Conservation (phyloP, 2,888 invertebrate genomes). For the Erebia aethiops region DNA sequence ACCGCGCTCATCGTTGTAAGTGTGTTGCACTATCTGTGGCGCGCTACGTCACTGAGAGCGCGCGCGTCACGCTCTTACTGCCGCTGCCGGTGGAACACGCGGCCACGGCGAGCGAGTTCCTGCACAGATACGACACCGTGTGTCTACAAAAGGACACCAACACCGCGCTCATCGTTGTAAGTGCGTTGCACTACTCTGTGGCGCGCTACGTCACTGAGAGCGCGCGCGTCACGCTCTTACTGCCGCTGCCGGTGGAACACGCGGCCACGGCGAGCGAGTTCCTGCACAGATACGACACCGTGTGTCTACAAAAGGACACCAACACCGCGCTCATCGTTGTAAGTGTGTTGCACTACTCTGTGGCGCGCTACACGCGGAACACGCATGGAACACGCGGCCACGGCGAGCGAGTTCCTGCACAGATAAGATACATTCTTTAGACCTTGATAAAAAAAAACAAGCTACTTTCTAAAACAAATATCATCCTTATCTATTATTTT, state of each 20-base stretch:
- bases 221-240: constrained; percentile 89
- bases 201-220: constrained; percentile 89
- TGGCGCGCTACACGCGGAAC: constrained; percentile 83
- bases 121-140: constrained; percentile 86
- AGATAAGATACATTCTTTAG: constrained; percentile 72
- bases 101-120: constrained; percentile 82
- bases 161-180: constrained; percentile 88
- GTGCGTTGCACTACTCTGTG: constrained; percentile 38
- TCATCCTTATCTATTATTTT: not conserved
- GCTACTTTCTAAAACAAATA: no score
- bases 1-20: constrained; percentile 88
- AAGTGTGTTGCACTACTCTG: constrained; percentile 42
- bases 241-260: constrained; percentile 63
- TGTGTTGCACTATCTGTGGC: constrained; percentile 18
- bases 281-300: constrained; percentile 87
- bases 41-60: constrained; percentile 90
- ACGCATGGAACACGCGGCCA: constrained; percentile 77
- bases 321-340: constrained; percentile 90
- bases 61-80: constrained; percentile 89
- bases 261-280: constrained; percentile 81
- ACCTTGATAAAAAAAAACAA: no score
- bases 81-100: constrained; percentile 53
- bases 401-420: constrained; percentile 84
- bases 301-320: constrained; percentile 89
- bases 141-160: constrained; percentile 91